Evolutionary conservation across 2,888 invertebrate species (phyloP), one percentile per base, ranked within the genome.

Genomic region (Scaptomyza tumidula): DNA sequence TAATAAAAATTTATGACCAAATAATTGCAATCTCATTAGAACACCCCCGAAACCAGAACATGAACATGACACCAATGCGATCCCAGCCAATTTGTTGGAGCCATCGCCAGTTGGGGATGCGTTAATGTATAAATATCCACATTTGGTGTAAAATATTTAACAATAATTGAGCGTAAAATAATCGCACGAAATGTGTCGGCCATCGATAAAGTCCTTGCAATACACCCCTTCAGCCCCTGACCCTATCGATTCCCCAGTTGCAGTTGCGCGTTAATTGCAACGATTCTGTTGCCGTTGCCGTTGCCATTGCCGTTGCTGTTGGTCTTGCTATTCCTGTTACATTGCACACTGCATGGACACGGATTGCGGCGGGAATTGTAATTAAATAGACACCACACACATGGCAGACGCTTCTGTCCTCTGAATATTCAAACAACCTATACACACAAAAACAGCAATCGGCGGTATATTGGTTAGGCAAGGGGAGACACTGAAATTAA

Each of bases 161-260:
- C 89, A 91, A 90, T 91, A 90, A 90, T 90, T 91, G 91, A 90
- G 90, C 91, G 87, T 89, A 89, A 90, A 90, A 90, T 89, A 87
- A 90, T 86, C 89, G 82, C 82, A 66, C 71, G 43, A 60, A 77
- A 76, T 70, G 70, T 72, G 67, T 58, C 50, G 63, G 63, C 35
- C 66, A 55, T 57, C 69, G 74, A 73, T 80, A 82, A 71, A 67
- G 75, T 57, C 63, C 71, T 46, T 53, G 54, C 63, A 49, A 46
- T 59, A 37, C 43, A 64, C 65, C 29, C 29, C 5, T 35, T 37
- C 37, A n/a, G 37, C 5, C 29, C 67, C 57, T 31, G 41, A 13
- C 39, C 37, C 35, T 10, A 19, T 19, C 19, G 6, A 16, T 49
- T 64, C 57, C 65, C 65, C 53, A 58, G 60, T 55, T 57, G 50